Conservation (phyloP, 2,113 vertebrate genomes). For the Syngnathus typhle region DNA sequence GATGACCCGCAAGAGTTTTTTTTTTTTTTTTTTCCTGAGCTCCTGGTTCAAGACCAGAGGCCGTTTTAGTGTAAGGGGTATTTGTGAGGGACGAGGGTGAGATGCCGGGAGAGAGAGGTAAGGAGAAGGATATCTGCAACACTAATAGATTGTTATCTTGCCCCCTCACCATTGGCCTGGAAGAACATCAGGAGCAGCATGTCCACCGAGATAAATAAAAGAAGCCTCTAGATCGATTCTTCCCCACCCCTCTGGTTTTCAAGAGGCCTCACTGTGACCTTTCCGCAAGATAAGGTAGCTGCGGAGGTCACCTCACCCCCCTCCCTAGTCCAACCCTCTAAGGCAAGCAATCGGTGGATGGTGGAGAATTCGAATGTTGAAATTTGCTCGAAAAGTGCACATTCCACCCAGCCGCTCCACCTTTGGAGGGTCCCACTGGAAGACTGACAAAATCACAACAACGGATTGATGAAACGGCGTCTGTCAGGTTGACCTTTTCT, state of each 20-base stretch:
- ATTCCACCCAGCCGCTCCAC: conserved; percentile 11
- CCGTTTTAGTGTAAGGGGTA: conserved; percentile 48
- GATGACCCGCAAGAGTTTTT: conserved; percentile 62
- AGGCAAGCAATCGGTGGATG: conserved; percentile 37
- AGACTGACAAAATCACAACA: conserved; percentile 57
- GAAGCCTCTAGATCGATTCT: conserved; percentile 69
- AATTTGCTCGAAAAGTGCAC: conserved; percentile 30
- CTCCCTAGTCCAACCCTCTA: conserved; percentile 24
- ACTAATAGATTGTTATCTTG: conserved; percentile 76
- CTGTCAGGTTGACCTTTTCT: conserved; percentile 77
- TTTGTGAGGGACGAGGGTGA: conserved; percentile 34
- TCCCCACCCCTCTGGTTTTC: conserved; percentile 60
- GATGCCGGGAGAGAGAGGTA: conserved; percentile 41
- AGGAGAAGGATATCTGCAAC: conserved; percentile 71
- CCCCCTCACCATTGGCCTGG: conserved; percentile 66
- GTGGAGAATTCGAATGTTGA: conserved; percentile 45
- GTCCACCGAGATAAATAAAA: conserved; percentile 75
- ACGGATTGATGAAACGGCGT: conserved; percentile 61
- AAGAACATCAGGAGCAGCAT: conserved; percentile 72
- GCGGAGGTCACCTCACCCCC: conserved; percentile 65
- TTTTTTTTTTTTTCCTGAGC: conserved; percentile 46
- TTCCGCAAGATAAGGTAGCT: conserved; percentile 69
- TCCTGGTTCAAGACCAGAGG: conserved; percentile 47
- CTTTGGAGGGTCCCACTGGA: conserved; percentile 39
- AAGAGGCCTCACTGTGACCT: conserved; percentile 68